Base-by-base conservation (phyloP, 2,113 vertebrate genomes). In the Andinoacara biseriatus region DNA sequence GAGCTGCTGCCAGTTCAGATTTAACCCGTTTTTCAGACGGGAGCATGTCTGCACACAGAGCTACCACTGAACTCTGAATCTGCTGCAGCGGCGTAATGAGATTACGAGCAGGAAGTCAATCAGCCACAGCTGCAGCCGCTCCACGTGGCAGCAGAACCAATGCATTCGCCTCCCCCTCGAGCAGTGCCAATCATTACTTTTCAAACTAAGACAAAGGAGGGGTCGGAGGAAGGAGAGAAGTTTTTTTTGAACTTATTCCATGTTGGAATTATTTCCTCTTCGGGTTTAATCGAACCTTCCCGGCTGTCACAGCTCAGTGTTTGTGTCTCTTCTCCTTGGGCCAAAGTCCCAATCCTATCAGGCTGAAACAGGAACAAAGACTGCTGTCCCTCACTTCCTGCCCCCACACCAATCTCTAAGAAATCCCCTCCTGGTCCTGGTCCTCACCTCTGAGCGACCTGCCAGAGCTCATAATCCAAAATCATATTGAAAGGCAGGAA, bases 41-140 rank as follows among this genome's bases (percentile, higher is more conserved):
- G 59, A 85, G 89, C 72, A 35, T 80, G 62, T 88, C 87, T 78
- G 65, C 15, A 20, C 78, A 81, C 90, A 90, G 83, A 91, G 76
- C 84, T 49, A 57, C 82, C 87, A 89, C 90, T 90, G 80, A 89
- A 90, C 83, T 90, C 82, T 75, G 87, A 90, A 92, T 92, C 82
- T 78, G 69, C 62, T 78, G 69, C 62, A 38, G 67, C 62, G 56
- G 84, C n/a, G 78, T 93, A 88, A 93, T 91, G 91, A 81, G 90
- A 93, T 94, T 92, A 94, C 75, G 85, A 89, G 81, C 80, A 52
- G 59, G 80, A 93, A 91, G 79, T 87, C 86, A 90, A 83, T 92
- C 93, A 86, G 91, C 78, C 61, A 17, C 60, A 78, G 85, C 76
- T 83, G 29, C 74, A 77, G 82, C 58, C 61, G 60, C 80, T 60